Evolutionary conservation across 2,113 vertebrate genomes (phyloP).

Genomic region (Ophiodon elongatus): DNA sequence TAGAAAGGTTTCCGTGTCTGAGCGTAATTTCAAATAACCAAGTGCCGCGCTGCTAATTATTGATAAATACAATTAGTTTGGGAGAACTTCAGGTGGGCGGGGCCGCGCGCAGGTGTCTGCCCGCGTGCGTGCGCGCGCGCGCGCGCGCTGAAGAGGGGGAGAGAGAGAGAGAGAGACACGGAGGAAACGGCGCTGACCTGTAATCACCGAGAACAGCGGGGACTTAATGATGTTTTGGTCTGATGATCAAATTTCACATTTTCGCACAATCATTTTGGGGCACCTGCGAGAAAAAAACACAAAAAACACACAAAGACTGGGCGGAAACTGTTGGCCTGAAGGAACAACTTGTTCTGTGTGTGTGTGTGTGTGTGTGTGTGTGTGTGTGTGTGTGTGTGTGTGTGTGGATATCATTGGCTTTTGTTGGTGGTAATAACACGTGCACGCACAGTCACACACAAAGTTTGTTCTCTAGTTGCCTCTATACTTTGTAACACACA

Average conservation of each 20-base stretch:
- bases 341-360: constrained; percentile 12
- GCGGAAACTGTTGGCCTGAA: constrained; percentile 64
- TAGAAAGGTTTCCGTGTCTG: constrained; percentile 92
- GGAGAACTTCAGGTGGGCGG: constrained; percentile 93
- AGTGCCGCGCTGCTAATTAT: constrained; percentile 95
- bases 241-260: constrained; percentile 85
- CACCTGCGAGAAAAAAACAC: constrained; percentile 86
- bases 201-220: constrained; percentile 87
- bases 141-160: not conserved
- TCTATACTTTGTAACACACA: not conserved
- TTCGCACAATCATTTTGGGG: constrained; percentile 85
- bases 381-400: not conserved
- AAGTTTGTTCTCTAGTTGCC: not conserved
- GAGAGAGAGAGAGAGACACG: no score
- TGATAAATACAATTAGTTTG: constrained; percentile 97
- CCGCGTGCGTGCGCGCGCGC: constrained; percentile 52
- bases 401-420: not conserved
- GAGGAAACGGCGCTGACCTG: constrained; percentile 88
- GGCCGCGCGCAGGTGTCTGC: constrained; percentile 91
- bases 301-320: constrained; percentile 67
- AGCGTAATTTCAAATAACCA: constrained; percentile 94
- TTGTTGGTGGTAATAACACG: not conserved
- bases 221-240: constrained; percentile 86
- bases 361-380: constrained; percentile 4
- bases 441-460: not conserved